phyloP scores from a whole-genome alignment of 2,797 vertebrate genomes.

The Labroides dimidiatus region DNA sequence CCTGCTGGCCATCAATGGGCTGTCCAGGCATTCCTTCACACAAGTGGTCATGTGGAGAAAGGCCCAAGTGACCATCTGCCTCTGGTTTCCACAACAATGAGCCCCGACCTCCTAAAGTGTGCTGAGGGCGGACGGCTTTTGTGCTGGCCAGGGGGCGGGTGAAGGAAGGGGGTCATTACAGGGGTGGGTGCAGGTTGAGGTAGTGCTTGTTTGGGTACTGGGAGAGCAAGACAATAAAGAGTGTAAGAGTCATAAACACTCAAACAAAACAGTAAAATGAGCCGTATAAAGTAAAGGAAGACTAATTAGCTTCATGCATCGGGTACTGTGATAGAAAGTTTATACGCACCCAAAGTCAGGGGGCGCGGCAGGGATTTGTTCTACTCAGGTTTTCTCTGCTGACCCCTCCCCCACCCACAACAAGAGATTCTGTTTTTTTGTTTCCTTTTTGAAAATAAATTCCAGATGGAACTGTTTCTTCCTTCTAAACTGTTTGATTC shows the following conservation, averaged over 20 bases:
- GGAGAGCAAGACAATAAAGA: conserved; percentile 13
- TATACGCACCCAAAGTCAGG: background rate
- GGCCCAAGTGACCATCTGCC: conserved; percentile 79
- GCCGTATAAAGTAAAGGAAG: background rate
- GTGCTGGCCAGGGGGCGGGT: conserved; percentile 43
- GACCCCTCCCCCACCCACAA: too few species aligned
- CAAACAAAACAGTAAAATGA: background rate
- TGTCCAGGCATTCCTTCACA: conserved; percentile 77
- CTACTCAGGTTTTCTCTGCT: too few species aligned
- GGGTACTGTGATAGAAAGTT: too few species aligned
- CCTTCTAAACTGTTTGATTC: too few species aligned
- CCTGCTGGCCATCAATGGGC: conserved; percentile 57
- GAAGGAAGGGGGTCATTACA: conserved; percentile 36
- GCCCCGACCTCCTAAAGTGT: conserved; percentile 71
- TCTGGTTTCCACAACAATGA: conserved; percentile 70
- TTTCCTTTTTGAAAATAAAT: too few species aligned
- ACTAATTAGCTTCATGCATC: too few species aligned
- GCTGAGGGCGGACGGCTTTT: conserved; percentile 65
- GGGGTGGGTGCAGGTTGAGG: conserved; percentile 12
- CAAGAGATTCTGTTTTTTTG: too few species aligned
- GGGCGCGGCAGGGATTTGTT: too few species aligned
- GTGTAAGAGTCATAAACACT: conserved; percentile 10
- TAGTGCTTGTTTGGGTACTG: conserved; percentile 7
- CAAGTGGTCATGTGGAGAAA: conserved; percentile 62
- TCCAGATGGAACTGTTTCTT: too few species aligned